Conservation (phyloP, 2,797 vertebrate species). For the Hemitrygon akajei region DNA sequence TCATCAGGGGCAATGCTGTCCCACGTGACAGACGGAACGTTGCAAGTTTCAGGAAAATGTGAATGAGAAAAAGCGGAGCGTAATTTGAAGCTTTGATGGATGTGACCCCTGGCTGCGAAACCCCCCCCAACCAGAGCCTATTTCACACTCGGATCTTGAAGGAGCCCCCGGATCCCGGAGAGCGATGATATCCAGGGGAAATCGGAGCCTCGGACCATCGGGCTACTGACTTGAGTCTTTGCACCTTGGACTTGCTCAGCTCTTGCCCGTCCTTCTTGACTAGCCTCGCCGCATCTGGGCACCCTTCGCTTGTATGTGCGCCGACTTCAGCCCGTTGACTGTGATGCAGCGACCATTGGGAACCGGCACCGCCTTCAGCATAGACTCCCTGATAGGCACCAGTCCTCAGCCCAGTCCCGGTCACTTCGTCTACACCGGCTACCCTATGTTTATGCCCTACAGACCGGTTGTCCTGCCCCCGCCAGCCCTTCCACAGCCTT, state of each 20-base stretch:
- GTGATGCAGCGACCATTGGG: constrained; percentile 96
- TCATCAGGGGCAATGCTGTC: constrained; percentile 46
- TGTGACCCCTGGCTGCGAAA: constrained; percentile 40
- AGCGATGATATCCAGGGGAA: neutral
- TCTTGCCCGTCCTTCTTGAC: neutral
- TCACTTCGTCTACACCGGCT: constrained; percentile 86
- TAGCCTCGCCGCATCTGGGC: neutral
- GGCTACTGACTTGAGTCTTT: constrained; percentile 38
- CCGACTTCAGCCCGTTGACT: constrained; percentile 75
- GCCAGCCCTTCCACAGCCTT: constrained; percentile 62
- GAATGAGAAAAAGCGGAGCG: constrained; percentile 77
- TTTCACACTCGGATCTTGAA: neutral
- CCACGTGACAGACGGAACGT: constrained; percentile 53
- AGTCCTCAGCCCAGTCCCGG: constrained; percentile 80
- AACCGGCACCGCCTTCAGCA: constrained; percentile 89
- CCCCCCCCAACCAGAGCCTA: neutral
- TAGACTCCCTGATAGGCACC: constrained; percentile 89
- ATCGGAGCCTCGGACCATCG: constrained; percentile 42
- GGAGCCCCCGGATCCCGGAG: constrained; percentile 34
- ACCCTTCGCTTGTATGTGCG: constrained; percentile 70
- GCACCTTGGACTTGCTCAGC: constrained; percentile 41
- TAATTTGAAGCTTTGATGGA: constrained; percentile 71
- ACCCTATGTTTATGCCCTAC: constrained; percentile 97
- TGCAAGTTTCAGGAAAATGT: constrained; percentile 56
- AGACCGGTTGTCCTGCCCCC: constrained; percentile 85